Evolutionary conservation across 2,113 vertebrate genomes (phyloP).

Genomic region (Cinclus mexicanus): DNA sequence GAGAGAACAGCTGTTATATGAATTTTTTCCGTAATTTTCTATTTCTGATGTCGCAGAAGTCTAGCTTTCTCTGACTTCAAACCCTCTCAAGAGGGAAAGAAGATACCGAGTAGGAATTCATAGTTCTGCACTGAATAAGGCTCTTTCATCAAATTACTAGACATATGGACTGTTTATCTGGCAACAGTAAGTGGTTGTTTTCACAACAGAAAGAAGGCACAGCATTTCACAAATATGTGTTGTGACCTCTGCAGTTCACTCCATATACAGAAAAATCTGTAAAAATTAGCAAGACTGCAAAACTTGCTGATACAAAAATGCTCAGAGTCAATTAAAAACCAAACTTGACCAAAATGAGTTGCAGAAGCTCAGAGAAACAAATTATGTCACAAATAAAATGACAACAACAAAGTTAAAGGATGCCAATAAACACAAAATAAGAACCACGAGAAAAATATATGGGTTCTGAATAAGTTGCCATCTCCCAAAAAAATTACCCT

Average conservation of each 20-base stretch:
- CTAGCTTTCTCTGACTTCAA: neutral
- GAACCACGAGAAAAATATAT: neutral
- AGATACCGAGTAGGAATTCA: neutral
- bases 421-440: neutral
- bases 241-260: neutral
- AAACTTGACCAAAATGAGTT: neutral
- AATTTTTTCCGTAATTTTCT: neutral
- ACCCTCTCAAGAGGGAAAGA: neutral
- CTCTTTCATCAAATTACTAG: neutral
- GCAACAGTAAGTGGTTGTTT: neutral
- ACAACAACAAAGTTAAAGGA: neutral
- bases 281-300: neutral
- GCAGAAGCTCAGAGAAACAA: neutral
- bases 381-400: neutral
- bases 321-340: neutral
- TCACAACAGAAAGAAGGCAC: neutral
- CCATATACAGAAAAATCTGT: neutral
- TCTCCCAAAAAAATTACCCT: neutral
- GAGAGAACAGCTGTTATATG: neutral
- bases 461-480: neutral
- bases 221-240: neutral
- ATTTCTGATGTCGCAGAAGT: neutral
- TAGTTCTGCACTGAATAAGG: neutral
- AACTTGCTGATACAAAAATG: neutral
- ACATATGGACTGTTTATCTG: neutral